phyloP scores from a whole-genome alignment of 37 sponge, comb jelly and placozoan genomes.

The Haliclona indistincta region DNA sequence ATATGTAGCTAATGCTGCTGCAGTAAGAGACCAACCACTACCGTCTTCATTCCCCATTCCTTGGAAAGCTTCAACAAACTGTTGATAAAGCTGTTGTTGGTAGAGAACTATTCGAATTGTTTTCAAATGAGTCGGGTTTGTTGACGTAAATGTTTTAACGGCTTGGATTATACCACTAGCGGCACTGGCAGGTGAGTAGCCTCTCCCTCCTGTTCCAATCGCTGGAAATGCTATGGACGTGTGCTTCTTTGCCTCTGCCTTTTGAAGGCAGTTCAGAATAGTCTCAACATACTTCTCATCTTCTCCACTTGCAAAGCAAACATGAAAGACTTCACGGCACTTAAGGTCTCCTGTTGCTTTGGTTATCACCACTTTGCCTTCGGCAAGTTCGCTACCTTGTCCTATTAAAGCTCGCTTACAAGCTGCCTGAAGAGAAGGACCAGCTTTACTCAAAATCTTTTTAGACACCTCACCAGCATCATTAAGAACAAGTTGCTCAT shows the following conservation, averaged over 20 bases:
- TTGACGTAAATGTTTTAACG: conserved; percentile 11
- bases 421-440: conserved; percentile 22
- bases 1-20: not conserved
- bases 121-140: not conserved
- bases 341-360: conserved; percentile 48
- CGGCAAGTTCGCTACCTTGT: not conserved
- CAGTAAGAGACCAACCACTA: not conserved
- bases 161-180: conserved; percentile 42
- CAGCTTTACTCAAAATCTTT: conserved; percentile 55
- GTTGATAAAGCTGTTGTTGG: conserved; percentile 1
- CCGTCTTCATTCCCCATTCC: not conserved
- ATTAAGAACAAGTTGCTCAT: conserved; percentile 12
- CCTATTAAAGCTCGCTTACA: conserved; percentile 24
- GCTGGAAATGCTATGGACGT: conserved; percentile 62
- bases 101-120: conserved; percentile 26
- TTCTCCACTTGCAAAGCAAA: conserved; percentile 16
- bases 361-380: conserved; percentile 48
- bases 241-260: conserved; percentile 16
- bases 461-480: conserved; percentile 49
- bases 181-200: conserved; percentile 17
- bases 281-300: conserved; percentile 5
- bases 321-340: conserved; percentile 48
- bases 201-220: conserved; percentile 47
- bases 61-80: conserved; percentile 22
- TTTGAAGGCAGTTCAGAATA: conserved; percentile 21